A percentile compares a stretch with the other conserved stretches of the same genome.
These are phyloP conservation scores for Nephrotoma appendiculata DNA, from an alignment of 2,888 invertebrate genomes.

Conservation along the genomic window DNA sequence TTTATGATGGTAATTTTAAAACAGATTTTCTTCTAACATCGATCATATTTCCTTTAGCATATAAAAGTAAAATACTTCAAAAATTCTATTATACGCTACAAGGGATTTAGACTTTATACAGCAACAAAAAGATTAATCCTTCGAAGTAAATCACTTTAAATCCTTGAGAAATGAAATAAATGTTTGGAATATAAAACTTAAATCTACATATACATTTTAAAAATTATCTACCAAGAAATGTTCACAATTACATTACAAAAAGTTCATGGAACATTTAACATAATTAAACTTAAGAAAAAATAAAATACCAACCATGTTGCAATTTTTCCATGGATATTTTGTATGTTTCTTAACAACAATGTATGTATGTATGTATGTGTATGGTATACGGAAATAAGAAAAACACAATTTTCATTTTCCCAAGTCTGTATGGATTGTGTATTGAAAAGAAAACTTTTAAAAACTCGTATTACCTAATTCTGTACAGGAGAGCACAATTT, in stretches of 20 bases:
- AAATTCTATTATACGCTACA: not conserved
- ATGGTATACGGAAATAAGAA: not conserved
- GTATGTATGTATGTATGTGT: not conserved
- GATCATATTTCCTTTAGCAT: too few relatives aligned
- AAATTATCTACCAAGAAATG: not conserved
- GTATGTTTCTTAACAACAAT: not conserved
- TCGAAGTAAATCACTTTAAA: not conserved
- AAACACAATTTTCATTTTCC: not conserved
- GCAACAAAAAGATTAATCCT: not conserved
- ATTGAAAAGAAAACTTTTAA: not conserved
- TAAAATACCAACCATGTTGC: not conserved
- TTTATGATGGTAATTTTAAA: too few relatives aligned
- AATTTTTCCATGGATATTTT: not conserved
- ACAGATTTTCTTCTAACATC: too few relatives aligned
- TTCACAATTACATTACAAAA: not conserved
- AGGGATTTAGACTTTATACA: not conserved
- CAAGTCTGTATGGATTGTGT: not conserved
- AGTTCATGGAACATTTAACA: not conserved
- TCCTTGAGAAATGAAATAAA: not conserved
- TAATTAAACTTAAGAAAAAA: not conserved
- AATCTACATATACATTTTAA: not conserved
- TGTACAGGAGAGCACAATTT: not conserved
- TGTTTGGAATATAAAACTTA: not conserved
- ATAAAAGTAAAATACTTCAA: too few relatives aligned
- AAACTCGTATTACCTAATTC: not conserved